phyloP scores from a whole-genome alignment of 2,888 invertebrate species.

The Metalampra italica region DNA sequence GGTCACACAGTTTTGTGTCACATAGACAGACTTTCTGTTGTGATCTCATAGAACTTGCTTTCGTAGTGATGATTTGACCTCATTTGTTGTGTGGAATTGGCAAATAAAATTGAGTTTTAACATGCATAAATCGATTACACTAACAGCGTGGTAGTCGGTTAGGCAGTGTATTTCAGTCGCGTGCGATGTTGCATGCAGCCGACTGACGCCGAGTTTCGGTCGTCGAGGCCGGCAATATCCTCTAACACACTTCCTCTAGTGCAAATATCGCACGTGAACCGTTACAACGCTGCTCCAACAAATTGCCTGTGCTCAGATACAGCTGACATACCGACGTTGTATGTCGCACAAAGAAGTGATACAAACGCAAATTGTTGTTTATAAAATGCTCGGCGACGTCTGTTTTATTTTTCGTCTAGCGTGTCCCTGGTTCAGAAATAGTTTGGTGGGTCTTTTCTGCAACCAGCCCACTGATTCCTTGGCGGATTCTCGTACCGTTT shows the following conservation, averaged over 20 bases:
- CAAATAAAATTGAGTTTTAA: constrained; percentile 14
- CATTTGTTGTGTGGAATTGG: constrained; percentile 13
- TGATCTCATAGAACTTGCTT: not conserved
- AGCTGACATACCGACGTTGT: constrained; percentile 8
- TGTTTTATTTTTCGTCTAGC: constrained; percentile 39
- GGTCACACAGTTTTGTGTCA: constrained; percentile 7
- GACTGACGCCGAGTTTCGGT: constrained; percentile 21
- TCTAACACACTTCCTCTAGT: not conserved
- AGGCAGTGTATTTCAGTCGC: constrained; percentile 43
- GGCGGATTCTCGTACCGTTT: constrained; percentile 6
- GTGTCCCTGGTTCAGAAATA: constrained; percentile 41
- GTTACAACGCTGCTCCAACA: constrained; percentile 19
- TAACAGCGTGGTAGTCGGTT: constrained; percentile 16
- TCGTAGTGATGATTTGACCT: constrained; percentile 7
- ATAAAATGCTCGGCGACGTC: constrained; percentile 29
- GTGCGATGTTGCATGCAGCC: constrained; percentile 24
- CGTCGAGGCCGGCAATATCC: constrained; percentile 15
- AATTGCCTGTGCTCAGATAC: constrained; percentile 3
- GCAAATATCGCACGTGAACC: constrained; percentile 1
- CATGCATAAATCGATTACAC: constrained; percentile 44
- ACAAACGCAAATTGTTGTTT: constrained; percentile 32
- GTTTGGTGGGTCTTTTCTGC: constrained; percentile 21
- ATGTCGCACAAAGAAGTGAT: constrained; percentile 14
- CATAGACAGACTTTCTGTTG: not conserved
- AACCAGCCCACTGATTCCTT: constrained; percentile 16